A percentile compares a stretch with the other conserved stretches of the same genome.
Evolutionary conservation across 2,888 invertebrate genomes (phyloP).

Genomic region (Leptopterna dolabrata): DNA sequence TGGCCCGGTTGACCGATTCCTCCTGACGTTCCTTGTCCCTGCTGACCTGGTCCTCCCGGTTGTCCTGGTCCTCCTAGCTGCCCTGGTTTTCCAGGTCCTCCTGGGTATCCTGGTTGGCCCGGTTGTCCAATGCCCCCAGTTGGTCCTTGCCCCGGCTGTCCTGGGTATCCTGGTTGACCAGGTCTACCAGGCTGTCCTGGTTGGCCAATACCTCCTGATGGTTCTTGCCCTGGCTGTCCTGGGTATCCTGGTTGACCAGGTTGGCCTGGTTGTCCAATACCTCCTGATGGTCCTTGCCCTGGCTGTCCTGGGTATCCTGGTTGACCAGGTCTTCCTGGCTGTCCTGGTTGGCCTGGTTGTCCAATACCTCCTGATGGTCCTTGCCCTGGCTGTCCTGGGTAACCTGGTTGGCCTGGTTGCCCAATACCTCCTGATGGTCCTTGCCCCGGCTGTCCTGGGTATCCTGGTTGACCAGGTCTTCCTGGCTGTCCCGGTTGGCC

Average conservation of each 20-base stretch:
- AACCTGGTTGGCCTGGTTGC: too few species aligned
- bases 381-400: too few species aligned
- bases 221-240: conserved; percentile 58
- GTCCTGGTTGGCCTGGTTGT: too few species aligned
- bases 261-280: conserved; percentile 61
- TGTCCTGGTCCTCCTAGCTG: conserved; percentile 60
- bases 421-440: too few species aligned
- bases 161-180: conserved; percentile 62
- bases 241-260: conserved; percentile 63
- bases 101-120: conserved; percentile 48
- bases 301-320: conserved; percentile 57
- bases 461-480: conserved; percentile 63
- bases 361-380: too few species aligned
- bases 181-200: conserved; percentile 59
- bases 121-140: conserved; percentile 60
- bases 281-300: conserved; percentile 48
- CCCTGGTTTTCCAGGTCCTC: conserved; percentile 60
- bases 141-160: conserved; percentile 59
- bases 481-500: conserved; percentile 63
- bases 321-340: conserved; percentile 56
- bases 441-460: too few species aligned
- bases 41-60: conserved; percentile 59
- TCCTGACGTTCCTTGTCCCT: conserved; percentile 55
- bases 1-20: conserved; percentile 59
- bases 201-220: conserved; percentile 60